Percentiles rank a stretch among this genome's conserved stretches.
Conservation (phyloP, 2,888 invertebrate genomes). For the Drosophila sordidapex region DNA sequence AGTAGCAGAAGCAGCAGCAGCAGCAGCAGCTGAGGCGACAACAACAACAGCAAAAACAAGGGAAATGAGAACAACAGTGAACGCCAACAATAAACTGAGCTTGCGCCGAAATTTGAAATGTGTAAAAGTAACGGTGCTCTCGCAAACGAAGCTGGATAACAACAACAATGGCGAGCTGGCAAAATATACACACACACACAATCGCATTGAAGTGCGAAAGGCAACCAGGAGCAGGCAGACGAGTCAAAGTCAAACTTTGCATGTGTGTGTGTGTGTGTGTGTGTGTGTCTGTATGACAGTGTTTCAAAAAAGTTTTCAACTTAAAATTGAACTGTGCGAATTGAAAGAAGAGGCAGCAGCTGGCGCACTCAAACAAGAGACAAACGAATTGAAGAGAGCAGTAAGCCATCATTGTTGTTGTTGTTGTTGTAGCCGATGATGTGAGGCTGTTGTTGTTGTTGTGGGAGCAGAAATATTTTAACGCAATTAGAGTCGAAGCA, state of each 20-base stretch:
- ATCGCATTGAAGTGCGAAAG: constrained; percentile 50
- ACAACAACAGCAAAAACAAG: constrained; percentile 34
- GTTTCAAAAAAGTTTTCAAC: constrained; percentile 65
- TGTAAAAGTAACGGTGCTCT: constrained; percentile 56
- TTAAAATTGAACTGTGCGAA: constrained; percentile 74
- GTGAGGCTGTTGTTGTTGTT: constrained; percentile 67
- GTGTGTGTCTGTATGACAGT: constrained; percentile 30
- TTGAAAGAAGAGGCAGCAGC: constrained; percentile 56
- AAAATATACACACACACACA: constrained; percentile 25
- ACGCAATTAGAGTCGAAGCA: constrained; percentile 81
- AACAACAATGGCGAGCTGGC: constrained; percentile 63
- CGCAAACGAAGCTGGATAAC: constrained; percentile 50
- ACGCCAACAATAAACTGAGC: constrained; percentile 78
- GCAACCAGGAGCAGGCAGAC: constrained; percentile 39
- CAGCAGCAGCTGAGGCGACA: constrained; percentile 43
- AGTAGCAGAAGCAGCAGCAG: constrained; percentile 21
- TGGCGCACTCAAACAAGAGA: constrained; percentile 25
- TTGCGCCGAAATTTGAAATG: constrained; percentile 72
- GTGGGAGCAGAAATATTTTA: constrained; percentile 80
- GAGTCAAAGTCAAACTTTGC: constrained; percentile 55
- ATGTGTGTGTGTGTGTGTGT: background rate
- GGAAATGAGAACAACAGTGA: constrained; percentile 42
- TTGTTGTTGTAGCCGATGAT: constrained; percentile 35
- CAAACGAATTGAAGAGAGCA: constrained; percentile 73
- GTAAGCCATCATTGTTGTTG: constrained; percentile 41